A percentile compares a stretch with the other conserved stretches of the same genome.
Evolutionary conservation across 64 coral and sea anemone species (phyloP).

Genomic region (Platygyra sinensis): DNA sequence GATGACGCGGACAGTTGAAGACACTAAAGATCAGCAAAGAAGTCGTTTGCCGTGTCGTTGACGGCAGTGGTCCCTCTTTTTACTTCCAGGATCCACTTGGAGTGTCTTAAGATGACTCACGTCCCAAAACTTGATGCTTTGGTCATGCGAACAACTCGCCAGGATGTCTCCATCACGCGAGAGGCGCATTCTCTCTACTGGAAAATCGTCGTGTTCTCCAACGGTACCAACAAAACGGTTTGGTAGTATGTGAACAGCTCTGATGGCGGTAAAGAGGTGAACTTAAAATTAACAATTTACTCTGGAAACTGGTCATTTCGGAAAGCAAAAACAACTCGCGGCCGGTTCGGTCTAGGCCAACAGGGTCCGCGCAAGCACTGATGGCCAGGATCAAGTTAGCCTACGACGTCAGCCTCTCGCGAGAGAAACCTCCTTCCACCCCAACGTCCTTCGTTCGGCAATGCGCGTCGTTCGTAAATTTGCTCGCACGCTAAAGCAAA

Average conservation of each 20-base stretch:
- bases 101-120: slow-evolving; percentile 69
- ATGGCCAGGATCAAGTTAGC: too few species aligned
- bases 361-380: background rate
- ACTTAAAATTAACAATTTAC: background rate
- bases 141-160: slow-evolving; percentile 94
- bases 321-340: too few species aligned
- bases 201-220: slow-evolving; percentile 90
- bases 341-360: background rate
- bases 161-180: slow-evolving; percentile 70
- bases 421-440: too few species aligned
- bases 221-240: slow-evolving; percentile 82
- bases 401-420: too few species aligned
- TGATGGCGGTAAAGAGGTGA: background rate
- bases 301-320: too few species aligned
- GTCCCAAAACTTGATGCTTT: slow-evolving; percentile 88
- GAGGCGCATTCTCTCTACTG: slow-evolving; percentile 86
- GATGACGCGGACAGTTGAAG: background rate
- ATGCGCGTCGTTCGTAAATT: too few species aligned
- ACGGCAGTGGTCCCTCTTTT: slow-evolving; percentile 38
- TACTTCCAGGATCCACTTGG: slow-evolving; percentile 43
- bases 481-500: too few species aligned
- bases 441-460: too few species aligned
- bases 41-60: slow-evolving; percentile 46
- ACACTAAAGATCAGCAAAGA: slow-evolving; percentile 87
- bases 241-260: slow-evolving; percentile 89